Conservation (phyloP, 2,797 vertebrate species). For the Mormyrops attenuatus region DNA sequence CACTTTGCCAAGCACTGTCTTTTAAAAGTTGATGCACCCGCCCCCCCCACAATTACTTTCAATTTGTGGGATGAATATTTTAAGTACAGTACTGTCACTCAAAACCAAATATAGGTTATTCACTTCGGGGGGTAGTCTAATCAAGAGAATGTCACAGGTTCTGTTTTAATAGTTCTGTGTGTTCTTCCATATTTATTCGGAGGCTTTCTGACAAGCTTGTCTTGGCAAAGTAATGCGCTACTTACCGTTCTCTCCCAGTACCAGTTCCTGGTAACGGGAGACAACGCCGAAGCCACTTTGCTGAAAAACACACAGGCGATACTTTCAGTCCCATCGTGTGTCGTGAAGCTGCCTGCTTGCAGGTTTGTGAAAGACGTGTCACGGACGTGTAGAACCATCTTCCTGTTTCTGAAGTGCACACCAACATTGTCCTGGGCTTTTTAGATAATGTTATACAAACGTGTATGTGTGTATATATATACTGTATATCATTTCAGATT, state of each 20-base stretch:
- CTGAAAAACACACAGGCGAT: conserved; percentile 3
- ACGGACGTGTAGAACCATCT: background rate
- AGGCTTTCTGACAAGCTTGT: background rate
- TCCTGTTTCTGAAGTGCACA: conserved; percentile 58
- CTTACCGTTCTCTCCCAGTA: background rate
- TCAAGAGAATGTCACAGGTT: background rate
- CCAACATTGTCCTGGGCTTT: conserved; percentile 61
- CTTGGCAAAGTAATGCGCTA: background rate
- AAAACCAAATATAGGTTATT: conserved; percentile 2
- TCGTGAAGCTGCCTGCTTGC: background rate
- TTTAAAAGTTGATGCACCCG: background rate
- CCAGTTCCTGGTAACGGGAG: background rate
- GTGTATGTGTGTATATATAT: conserved; percentile 67
- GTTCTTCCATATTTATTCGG: background rate
- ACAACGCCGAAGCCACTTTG: background rate
- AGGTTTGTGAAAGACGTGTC: background rate
- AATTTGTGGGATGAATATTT: background rate
- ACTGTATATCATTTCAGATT: conserved; percentile 68
- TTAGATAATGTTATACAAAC: conserved; percentile 66
- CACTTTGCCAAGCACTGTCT: conserved; percentile 12
- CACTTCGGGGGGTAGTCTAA: background rate
- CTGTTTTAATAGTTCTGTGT: background rate
- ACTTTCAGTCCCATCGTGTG: background rate
- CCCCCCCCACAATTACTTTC: background rate
- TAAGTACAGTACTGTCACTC: background rate